Evolutionary conservation across 2,797 vertebrate genomes (phyloP), one percentile per base, ranked within the genome.

Genomic region (Mormyrus proboscirostris): DNA sequence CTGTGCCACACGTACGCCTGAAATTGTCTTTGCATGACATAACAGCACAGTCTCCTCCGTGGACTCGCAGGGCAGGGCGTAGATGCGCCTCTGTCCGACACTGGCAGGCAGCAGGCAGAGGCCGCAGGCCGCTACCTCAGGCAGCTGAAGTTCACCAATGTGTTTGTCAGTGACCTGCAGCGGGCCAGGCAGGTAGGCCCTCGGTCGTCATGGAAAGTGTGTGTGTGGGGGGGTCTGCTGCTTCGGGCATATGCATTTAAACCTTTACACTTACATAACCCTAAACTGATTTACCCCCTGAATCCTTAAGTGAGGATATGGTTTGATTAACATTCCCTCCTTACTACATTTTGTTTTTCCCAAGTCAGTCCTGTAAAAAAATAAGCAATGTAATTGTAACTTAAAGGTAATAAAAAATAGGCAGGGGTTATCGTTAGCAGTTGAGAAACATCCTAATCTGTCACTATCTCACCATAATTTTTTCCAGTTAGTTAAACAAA

Each of bases 81-180:
- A 62, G 97, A 98, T 89, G 96, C 95, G 8, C 95, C 95, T 0
- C 95, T 98, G 38, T 97, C 97, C 1, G 95, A 95, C 84, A 96
- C 94, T 0, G 98, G 98, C 38, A 89, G 96, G 89, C 94, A 91
- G 90, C 98, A 99, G 94, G 97, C 95, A 0, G 94, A 96, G 0
- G 97, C 97, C 0, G 97, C 95, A 0, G 99, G 98, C 3, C 14
- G 62, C 0, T 98, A 97, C 94, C 96, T 99, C 86, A 94, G 90
- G 89, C 94, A 96, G 51, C 92, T 97, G 88, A 92, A 90, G 12
- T 99, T 99, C 92, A 96, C 94, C 76, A 95, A 97, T 0, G 96
- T 96, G 84, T 98, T 97, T 90, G 96, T 95, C 92, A 99, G 98
- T 69, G 97, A 99, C 90, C 95, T 99, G 3, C 95, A 94, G 22